Base-by-base conservation (phyloP, 1,140 invertebrate genomes). In the Atta texana region DNA sequence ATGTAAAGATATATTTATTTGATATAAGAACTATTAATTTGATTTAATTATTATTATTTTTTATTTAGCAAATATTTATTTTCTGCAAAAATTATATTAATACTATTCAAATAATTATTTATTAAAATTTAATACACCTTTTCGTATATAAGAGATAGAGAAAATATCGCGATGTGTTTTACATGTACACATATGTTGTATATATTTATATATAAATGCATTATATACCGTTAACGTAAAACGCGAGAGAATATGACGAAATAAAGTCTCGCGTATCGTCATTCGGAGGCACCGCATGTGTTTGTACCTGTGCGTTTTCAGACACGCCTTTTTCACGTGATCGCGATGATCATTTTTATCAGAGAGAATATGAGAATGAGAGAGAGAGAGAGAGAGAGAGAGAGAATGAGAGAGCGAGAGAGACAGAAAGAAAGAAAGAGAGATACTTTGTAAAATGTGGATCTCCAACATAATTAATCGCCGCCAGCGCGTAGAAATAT, bases 141-240 rank as follows among this genome's bases (percentile, higher is more conserved):
- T 51, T 16, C 49, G 3, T 51, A 14, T n/a, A n/a, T 85, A 81
- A 91, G 21, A 63, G 34, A 63, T 80, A 6, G 57, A 7, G 12
- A 55, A 78, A 3, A 57, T 63, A 88, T 34, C 24, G 76, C 57
- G 68, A 86, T 61, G 68, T 75, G 59, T 82, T 71, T 89, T 87
- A 92, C 69, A 92, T 88, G n/a, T 21, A 44, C 16, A 68, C n/a
- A 91, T 81, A 91, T 85, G 71, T 92, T 66, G 86, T 92, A 92
- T 91, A 92, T 93, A 93, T 91, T 90, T 92, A 92, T 92, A 93
- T 88, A 92, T 92, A 92, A 81, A 59, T 57, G 51, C 88, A 66
- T 61, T 91, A 39, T 69, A 69, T 66, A 92, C 53, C 61, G 76
- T 89, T 88, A 85, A 74, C 80, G 85, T 66, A 88, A 84, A 66